Conservation (phyloP, 2,888 invertebrate species). For the Lydus trimaculatus region DNA sequence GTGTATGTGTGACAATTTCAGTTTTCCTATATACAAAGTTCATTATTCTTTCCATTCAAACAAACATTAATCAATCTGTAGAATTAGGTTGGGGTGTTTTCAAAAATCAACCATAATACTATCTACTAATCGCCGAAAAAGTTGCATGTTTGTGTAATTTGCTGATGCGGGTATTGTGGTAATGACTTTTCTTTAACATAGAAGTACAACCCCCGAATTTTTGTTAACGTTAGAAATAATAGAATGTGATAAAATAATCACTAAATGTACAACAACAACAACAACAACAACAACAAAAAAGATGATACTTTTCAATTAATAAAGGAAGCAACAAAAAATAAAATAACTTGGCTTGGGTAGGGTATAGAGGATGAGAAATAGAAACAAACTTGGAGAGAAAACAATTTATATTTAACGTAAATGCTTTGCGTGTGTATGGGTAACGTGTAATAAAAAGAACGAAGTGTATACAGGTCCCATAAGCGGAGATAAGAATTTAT, state of each 20-base stretch:
- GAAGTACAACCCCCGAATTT: background rate
- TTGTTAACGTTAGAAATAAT: too few relatives aligned
- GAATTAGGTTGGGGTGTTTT: slow-evolving; percentile 21
- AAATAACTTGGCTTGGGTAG: background rate
- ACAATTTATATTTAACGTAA: slow-evolving; percentile 6
- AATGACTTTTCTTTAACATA: slow-evolving; percentile 9
- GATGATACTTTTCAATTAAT: slow-evolving; percentile 2
- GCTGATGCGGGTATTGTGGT: background rate
- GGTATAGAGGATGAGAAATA: background rate
- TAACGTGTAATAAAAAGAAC: background rate
- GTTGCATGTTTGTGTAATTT: slow-evolving; percentile 28
- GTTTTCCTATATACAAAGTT: slow-evolving; percentile 47
- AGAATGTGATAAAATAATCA: too few relatives aligned
- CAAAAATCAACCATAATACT: slow-evolving; percentile 40
- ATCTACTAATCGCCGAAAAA: slow-evolving; percentile 35
- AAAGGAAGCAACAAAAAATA: background rate
- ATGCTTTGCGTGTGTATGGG: background rate
- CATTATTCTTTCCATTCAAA: slow-evolving; percentile 49
- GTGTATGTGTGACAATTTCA: slow-evolving; percentile 47
- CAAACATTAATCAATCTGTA: slow-evolving; percentile 51
- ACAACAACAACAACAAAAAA: background rate
- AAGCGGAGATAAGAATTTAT: background rate
- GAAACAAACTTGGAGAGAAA: background rate
- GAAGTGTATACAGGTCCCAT: background rate
- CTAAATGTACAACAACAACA: background rate